Conservation (phyloP, 2,113 vertebrate genomes). For the Myotis davidii region DNA sequence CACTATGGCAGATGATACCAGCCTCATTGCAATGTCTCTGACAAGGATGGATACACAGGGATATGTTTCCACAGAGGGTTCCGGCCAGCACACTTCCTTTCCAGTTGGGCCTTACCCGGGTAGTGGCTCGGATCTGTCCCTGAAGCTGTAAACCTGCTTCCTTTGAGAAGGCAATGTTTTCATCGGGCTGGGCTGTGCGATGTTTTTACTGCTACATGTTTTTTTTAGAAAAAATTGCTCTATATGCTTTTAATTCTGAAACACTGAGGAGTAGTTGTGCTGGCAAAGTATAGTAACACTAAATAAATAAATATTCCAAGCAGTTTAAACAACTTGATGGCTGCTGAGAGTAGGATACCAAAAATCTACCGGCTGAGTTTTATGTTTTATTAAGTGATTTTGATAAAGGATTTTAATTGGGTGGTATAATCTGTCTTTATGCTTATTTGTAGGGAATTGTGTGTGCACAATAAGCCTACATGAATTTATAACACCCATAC, state of each 20-base stretch:
- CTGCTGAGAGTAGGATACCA: neutral
- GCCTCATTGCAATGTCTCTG: neutral
- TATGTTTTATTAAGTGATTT: conserved; percentile 37
- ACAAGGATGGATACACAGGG: neutral
- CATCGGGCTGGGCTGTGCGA: neutral
- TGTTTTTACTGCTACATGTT: neutral
- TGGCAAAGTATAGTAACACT: neutral
- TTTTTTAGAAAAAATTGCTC: neutral
- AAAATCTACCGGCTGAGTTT: neutral
- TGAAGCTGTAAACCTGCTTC: neutral
- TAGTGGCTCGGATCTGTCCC: neutral
- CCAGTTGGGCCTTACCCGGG: neutral
- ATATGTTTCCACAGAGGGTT: neutral
- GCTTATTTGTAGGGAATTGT: neutral
- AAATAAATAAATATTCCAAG: conserved; percentile 32
- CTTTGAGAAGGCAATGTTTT: neutral
- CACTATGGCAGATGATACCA: neutral
- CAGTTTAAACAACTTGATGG: conserved; percentile 16
- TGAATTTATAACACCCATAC: neutral
- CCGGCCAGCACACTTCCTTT: neutral
- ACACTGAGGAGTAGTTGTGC: neutral
- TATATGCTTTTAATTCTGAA: conserved; percentile 28
- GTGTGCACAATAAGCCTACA: neutral
- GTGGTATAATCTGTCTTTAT: neutral
- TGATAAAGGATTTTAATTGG: conserved; percentile 26